Conservation (phyloP, 2,888 invertebrate genomes). For the Polyommatus icarus region DNA sequence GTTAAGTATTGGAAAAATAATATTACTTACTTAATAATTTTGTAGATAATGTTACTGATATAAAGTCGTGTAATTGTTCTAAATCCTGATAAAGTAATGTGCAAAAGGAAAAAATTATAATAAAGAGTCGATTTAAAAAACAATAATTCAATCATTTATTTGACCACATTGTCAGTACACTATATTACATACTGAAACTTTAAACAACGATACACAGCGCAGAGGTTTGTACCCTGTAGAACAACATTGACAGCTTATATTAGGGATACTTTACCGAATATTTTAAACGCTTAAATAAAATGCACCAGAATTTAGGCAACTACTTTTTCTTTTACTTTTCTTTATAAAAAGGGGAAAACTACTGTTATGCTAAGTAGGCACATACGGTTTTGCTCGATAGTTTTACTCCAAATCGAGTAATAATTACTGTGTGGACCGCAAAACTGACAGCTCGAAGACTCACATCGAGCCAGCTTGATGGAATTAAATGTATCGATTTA, state of each 20-base stretch:
- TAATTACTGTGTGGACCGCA: too few relatives aligned
- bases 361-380: too few relatives aligned
- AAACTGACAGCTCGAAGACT: too few relatives aligned
- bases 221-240: conserved; percentile 25
- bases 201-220: conserved; percentile 26
- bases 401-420: too few relatives aligned
- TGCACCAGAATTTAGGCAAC: background rate
- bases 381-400: too few relatives aligned
- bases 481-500: too few relatives aligned
- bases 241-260: conserved; percentile 17
- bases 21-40: too few relatives aligned
- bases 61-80: background rate
- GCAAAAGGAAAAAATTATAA: background rate
- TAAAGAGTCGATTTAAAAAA: conserved; percentile 14
- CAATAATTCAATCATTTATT: conserved; percentile 25
- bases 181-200: background rate
- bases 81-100: background rate
- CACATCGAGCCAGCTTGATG: too few relatives aligned
- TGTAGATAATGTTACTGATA: too few relatives aligned
- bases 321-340: too few relatives aligned
- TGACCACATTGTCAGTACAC: conserved; percentile 13
- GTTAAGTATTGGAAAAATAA: too few relatives aligned
- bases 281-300: conserved; percentile 1
- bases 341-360: too few relatives aligned
- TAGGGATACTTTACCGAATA: background rate